phyloP scores from a whole-genome alignment of 2,888 invertebrate genomes.

The Tipula helvola region DNA sequence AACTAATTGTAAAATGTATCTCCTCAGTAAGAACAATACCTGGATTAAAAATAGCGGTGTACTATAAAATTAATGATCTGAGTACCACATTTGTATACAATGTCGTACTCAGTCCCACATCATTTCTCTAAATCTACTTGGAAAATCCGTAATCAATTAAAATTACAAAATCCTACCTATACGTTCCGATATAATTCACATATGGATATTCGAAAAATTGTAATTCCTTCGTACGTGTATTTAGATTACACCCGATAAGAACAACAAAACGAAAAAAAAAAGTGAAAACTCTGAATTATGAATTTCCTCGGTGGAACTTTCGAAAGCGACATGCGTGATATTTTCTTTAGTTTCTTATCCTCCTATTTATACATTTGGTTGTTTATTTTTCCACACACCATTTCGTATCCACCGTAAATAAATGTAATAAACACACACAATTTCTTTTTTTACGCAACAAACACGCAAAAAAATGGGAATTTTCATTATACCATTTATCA shows the following conservation, averaged over 20 bases:
- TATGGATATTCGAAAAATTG: not conserved
- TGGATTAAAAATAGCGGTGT: too few species aligned
- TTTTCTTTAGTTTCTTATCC: not conserved
- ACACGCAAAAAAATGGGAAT: not conserved
- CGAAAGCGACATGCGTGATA: not conserved
- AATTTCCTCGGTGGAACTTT: not conserved
- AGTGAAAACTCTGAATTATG: not conserved
- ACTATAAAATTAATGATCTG: too few species aligned
- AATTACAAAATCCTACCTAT: not conserved
- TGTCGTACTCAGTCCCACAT: not conserved
- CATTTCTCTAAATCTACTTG: not conserved
- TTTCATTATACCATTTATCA: not conserved
- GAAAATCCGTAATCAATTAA: not conserved
- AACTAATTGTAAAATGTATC: too few species aligned
- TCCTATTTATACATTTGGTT: not conserved
- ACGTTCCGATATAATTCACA: not conserved
- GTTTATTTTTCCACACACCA: not conserved
- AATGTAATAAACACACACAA: not conserved
- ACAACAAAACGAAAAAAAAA: not conserved
- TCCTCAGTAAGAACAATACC: too few species aligned
- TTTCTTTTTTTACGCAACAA: not conserved
- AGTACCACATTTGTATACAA: not conserved
- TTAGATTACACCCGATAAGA: not conserved
- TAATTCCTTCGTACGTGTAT: not conserved
- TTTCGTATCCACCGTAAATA: not conserved